Base-by-base conservation (phyloP, 2,888 invertebrate species). In the Leptarthrus brevirostris region DNA sequence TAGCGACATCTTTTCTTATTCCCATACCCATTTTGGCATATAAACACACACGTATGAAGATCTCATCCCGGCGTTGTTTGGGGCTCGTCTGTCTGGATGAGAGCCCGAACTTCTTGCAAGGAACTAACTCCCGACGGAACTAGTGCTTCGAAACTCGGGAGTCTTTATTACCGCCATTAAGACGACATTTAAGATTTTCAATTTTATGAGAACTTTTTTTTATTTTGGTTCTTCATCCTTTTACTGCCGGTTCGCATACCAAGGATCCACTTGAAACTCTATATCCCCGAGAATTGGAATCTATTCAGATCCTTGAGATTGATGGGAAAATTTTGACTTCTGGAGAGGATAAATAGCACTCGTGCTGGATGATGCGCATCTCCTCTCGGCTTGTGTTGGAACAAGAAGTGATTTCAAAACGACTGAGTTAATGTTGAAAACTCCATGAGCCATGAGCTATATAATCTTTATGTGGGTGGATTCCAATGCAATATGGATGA, bases 121-220 rank as follows among this genome's bases (percentile, higher is more conserved):
- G 40, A 52, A 61, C 52, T 44, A 72, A 56, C 40, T 52, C 54
- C 40, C 14, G 24, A 44, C 5, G 22, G 34, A 12, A 71, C 70
- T 49, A 74, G 61, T 61, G 22, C 54, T 14, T 44, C 24, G 40
- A 36, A 74, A 71, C 66, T 58, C 53, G 47, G 52, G 69, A 70
- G 69, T 75, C 75, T 75, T 75, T 75, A 75, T 75, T 75, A 73
- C 75, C 58, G 75, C 75, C 75, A 75, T 75, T 75, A 75, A 75
- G 75, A 70, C 74, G 73, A 73, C 75, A 75, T 75, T 75, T 72
- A 75, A 75, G 69, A 73, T 75, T 75, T 75, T 75, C 75, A 73
- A 75, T 75, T 75, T 75, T 75, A 75, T 70, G 73, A 49, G 58
- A 40, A 18, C 26, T 47, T 26, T 66, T n/a, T n/a, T n/a, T 66